phyloP scores from a whole-genome alignment of 1,140 invertebrate species.

The Microplitis demolitor region DNA sequence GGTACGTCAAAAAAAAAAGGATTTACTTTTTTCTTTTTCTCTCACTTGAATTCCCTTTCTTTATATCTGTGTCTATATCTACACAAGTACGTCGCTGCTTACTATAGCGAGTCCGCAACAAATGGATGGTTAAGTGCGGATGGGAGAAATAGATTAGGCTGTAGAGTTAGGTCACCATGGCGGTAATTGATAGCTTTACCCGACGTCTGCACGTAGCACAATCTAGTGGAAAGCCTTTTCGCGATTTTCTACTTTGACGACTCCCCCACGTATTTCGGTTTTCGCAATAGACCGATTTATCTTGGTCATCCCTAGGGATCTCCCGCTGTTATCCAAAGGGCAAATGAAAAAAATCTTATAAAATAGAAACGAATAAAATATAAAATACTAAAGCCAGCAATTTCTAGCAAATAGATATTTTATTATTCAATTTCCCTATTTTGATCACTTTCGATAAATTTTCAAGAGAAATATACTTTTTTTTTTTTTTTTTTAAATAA shows the following conservation, averaged over 20 bases:
- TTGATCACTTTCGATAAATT: too few species aligned
- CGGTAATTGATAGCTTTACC: conserved; percentile 46
- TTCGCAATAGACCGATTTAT: conserved; percentile 8
- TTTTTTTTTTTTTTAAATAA: too few species aligned
- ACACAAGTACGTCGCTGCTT: not conserved
- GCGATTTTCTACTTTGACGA: conserved; percentile 35
- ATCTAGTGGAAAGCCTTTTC: conserved; percentile 29
- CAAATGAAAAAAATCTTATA: not conserved
- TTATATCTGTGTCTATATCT: too few species aligned
- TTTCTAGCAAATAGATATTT: too few species aligned
- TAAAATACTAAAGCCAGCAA: too few species aligned
- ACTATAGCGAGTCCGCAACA: conserved; percentile 24
- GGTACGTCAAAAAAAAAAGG: too few species aligned
- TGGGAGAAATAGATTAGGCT: conserved; percentile 48
- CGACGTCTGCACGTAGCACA: conserved; percentile 25
- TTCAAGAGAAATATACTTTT: too few species aligned
- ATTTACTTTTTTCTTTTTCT: not conserved
- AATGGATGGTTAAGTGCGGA: conserved; percentile 41
- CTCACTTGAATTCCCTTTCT: not conserved
- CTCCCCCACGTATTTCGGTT: conserved; percentile 30
- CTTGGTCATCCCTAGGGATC: conserved; percentile 1
- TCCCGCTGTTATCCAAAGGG: not conserved
- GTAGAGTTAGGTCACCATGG: conserved; percentile 33
- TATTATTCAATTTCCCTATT: too few species aligned
- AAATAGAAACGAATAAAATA: conserved; percentile 30